Conservation (phyloP, 2,797 vertebrate genomes). For the Chrosomus eos region DNA sequence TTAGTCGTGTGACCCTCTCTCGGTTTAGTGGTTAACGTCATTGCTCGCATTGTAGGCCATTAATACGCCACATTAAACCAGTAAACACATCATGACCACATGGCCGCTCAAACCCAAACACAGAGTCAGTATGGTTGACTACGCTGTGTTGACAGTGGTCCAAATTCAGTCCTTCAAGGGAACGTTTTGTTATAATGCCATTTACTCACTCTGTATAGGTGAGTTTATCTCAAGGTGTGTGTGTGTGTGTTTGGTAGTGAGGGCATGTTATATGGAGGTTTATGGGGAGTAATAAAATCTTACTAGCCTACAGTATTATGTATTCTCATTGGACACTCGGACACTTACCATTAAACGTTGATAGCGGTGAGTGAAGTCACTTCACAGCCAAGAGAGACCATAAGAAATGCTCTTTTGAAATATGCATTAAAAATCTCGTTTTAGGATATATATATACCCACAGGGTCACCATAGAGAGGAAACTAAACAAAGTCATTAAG, state of each 20-base stretch:
- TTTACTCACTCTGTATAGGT: constrained; percentile 8
- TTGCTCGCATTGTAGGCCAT: constrained; percentile 19
- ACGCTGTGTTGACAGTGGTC: constrained; percentile 46
- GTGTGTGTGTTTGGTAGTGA: not conserved
- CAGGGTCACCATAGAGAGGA: constrained; percentile 18
- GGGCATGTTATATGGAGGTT: not conserved
- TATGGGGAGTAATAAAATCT: not conserved
- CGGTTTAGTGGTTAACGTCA: constrained; percentile 7
- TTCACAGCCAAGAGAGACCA: not conserved
- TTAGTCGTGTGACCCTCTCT: constrained; percentile 12
- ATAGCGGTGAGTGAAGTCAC: not conserved
- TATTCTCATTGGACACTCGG: not conserved
- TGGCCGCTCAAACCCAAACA: constrained; percentile 50
- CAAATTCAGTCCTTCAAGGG: constrained; percentile 25
- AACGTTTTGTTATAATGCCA: constrained; percentile 42
- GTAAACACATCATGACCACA: constrained; percentile 55
- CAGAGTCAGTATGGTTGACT: constrained; percentile 17
- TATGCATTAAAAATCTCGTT: not conserved
- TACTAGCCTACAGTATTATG: not conserved
- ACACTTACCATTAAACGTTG: not conserved
- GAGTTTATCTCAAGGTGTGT: not conserved
- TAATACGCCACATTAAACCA: constrained; percentile 45
- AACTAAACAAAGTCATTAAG: constrained; percentile 48
- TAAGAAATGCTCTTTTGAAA: not conserved
- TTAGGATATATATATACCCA: not conserved